These are phyloP conservation scores for Pammene fasciana DNA, from an alignment of 2,888 invertebrate genomes.

Conservation along the genomic window DNA sequence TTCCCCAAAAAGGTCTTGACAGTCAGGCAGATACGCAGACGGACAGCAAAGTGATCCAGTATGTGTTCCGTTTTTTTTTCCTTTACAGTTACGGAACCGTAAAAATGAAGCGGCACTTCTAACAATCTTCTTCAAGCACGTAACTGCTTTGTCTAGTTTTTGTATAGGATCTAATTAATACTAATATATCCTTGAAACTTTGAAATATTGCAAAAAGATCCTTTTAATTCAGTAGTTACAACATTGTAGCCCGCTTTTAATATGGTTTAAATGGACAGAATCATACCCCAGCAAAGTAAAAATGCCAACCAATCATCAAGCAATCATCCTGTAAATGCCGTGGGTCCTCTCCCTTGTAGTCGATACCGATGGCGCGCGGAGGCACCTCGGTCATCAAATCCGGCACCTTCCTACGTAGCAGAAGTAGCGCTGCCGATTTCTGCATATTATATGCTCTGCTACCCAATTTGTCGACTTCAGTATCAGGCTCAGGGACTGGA, in stretches of 20 bases:
- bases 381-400: constrained; percentile 66
- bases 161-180: too few relatives aligned
- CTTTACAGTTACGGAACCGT: too few relatives aligned
- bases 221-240: too few relatives aligned
- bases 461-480: constrained; percentile 42
- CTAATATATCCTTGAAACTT: too few relatives aligned
- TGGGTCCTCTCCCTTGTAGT: constrained; percentile 56
- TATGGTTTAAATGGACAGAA: not conserved
- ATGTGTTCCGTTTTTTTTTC: too few relatives aligned
- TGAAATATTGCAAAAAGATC: too few relatives aligned
- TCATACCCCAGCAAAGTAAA: constrained; percentile 65
- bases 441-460: constrained; percentile 61
- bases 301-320: constrained; percentile 71
- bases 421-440: constrained; percentile 60
- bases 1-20: too few relatives aligned
- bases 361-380: constrained; percentile 56
- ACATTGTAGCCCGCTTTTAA: not conserved
- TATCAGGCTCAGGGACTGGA: constrained; percentile 48
- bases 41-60: too few relatives aligned
- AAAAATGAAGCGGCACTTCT: too few relatives aligned
- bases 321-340: constrained; percentile 68
- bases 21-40: too few relatives aligned
- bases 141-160: too few relatives aligned
- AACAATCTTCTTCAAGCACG: too few relatives aligned
- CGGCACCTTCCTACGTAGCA: constrained; percentile 64